Percentiles rank a stretch among this genome's conserved stretches.
Conservation (phyloP, 1,140 invertebrate genomes). For the Lepidurus packardi region DNA sequence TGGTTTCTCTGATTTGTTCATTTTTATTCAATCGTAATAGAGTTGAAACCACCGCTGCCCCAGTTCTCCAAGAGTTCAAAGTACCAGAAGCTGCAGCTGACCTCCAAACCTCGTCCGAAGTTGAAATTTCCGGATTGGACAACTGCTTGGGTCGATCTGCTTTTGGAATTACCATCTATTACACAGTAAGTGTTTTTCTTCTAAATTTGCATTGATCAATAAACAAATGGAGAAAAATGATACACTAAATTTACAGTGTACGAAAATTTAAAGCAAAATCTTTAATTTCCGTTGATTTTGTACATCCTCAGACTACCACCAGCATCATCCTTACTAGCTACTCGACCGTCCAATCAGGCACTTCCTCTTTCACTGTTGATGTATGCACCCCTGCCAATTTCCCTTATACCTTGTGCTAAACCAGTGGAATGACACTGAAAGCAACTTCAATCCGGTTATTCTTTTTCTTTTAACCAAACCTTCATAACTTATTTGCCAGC, state of each 20-base stretch:
- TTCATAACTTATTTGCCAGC: too few relatives aligned
- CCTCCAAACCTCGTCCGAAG: neutral
- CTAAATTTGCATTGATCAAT: too few relatives aligned
- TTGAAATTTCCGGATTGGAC: slow-evolving; percentile 1
- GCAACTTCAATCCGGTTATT: neutral
- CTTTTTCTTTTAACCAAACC: too few relatives aligned
- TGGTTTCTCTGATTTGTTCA: too few relatives aligned
- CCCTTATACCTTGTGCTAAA: neutral
- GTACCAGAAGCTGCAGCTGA: neutral
- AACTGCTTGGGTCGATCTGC: slow-evolving; percentile 12
- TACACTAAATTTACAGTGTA: neutral
- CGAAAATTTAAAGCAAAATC: too few relatives aligned
- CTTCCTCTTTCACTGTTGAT: neutral
- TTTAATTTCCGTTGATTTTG: too few relatives aligned
- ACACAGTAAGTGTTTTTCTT: neutral
- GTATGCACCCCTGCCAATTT: neutral
- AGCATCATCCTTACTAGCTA: neutral
- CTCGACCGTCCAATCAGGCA: neutral
- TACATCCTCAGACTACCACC: neutral
- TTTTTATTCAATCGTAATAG: neutral
- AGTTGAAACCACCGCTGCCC: neutral
- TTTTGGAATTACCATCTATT: slow-evolving; percentile 1
- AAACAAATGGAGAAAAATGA: neutral
- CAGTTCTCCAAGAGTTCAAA: neutral
- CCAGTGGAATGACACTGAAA: neutral